Evolutionary conservation across 1,140 invertebrate species (phyloP).

Genomic region (Steinernema feltiae): DNA sequence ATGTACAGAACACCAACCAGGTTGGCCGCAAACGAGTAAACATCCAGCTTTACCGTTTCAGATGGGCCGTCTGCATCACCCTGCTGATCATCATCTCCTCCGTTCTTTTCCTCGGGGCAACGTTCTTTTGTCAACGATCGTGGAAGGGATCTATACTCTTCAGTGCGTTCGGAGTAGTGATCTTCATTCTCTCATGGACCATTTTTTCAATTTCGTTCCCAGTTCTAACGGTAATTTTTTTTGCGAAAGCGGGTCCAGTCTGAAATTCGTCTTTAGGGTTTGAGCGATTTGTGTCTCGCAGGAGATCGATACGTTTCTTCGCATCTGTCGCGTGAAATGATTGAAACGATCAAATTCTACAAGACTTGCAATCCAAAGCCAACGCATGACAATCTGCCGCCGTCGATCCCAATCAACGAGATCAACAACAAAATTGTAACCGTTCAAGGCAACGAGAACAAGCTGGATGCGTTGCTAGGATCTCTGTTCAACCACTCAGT

Average conservation of each 20-base stretch:
- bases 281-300: conserved; percentile 31
- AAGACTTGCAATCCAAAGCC: conserved; percentile 21
- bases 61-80: conserved; percentile 31
- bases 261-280: conserved; percentile 33
- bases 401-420: conserved; percentile 15
- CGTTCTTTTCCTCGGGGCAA: conserved; percentile 36
- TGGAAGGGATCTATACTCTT: conserved; percentile 37
- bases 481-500: conserved; percentile 27
- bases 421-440: conserved; percentile 23
- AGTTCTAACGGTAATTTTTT: conserved; percentile 23
- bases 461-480: conserved; percentile 33
- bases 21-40: not conserved
- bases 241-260: not conserved
- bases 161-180: conserved; percentile 34
- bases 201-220: conserved; percentile 21
- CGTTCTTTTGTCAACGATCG: conserved; percentile 35
- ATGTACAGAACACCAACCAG: too few relatives aligned
- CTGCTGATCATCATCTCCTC: conserved; percentile 34
- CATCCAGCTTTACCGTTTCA: not conserved
- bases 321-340: conserved; percentile 20
- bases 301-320: conserved; percentile 29
- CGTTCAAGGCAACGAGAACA: conserved; percentile 30
- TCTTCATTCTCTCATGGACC: conserved; percentile 32
- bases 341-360: conserved; percentile 37
- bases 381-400: conserved; percentile 37